Percentiles rank a stretch among this genome's conserved stretches.
These are phyloP conservation scores for Harpagus bidentatus DNA, from an alignment of 2,113 vertebrate genomes.

Conservation along the genomic window DNA sequence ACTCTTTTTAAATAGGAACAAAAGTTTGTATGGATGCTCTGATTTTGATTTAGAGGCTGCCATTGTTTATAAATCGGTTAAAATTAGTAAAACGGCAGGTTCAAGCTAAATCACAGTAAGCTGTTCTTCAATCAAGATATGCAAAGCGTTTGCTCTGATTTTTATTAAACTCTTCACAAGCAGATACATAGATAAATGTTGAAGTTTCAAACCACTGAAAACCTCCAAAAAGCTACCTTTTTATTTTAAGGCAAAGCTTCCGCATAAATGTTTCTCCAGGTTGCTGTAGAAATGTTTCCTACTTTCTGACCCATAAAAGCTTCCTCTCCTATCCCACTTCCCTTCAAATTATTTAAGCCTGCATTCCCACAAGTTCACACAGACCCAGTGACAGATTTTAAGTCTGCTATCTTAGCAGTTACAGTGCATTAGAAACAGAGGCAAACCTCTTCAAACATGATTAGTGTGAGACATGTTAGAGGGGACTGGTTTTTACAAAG, in stretches of 20 bases:
- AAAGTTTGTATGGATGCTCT: not conserved
- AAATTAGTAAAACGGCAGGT: not conserved
- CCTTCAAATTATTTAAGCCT: not conserved
- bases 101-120: not conserved
- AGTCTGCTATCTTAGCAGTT: not conserved
- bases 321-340: not conserved
- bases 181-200: not conserved
- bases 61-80: not conserved
- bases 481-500: not conserved
- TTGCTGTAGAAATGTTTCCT: not conserved
- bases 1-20: not conserved
- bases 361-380: not conserved
- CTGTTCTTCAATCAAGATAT: not conserved
- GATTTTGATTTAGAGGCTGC: not conserved
- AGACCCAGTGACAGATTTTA: not conserved
- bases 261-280: not conserved
- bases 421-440: not conserved
- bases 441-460: not conserved
- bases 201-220: not conserved
- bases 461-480: not conserved
- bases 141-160: fast-evolving
- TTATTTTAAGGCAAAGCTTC: not conserved
- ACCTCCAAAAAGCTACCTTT: not conserved
- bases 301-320: not conserved
- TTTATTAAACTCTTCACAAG: not conserved